Evolutionary conservation across 2,888 invertebrate genomes (phyloP).

Genomic region (Coelinius sp.): DNA sequence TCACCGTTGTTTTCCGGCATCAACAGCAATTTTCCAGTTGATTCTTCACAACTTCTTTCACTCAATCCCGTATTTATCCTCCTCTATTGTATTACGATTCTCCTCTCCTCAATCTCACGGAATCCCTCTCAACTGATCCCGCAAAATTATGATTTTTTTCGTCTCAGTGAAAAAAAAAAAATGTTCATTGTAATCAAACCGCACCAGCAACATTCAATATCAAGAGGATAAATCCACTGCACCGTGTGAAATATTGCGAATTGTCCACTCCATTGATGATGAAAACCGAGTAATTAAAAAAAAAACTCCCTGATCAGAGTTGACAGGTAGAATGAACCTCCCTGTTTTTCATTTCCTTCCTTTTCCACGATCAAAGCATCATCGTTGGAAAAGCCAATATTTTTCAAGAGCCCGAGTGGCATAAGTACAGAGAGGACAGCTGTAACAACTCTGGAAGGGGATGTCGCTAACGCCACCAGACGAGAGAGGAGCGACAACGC

Average conservation of each 20-base stretch:
- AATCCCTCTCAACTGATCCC: not conserved
- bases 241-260: not conserved
- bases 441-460: constrained; percentile 11
- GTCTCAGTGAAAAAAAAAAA: not conserved
- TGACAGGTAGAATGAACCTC: not conserved
- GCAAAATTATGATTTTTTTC: not conserved
- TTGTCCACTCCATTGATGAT: not conserved
- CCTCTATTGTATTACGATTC: not conserved
- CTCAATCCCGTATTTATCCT: constrained; percentile 11
- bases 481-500: not conserved
- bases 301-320: not conserved
- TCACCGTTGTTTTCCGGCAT: constrained; percentile 13
- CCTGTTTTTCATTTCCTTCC: constrained; percentile 5
- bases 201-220: not conserved
- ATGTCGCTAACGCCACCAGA: not conserved
- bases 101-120: not conserved
- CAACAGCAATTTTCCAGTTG: constrained; percentile 27
- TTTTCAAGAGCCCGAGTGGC: constrained; percentile 3
- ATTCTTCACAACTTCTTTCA: constrained; percentile 22
- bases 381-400: constrained; percentile 27
- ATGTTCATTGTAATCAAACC: not conserved
- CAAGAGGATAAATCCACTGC: not conserved
- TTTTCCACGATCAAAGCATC: constrained; percentile 3
- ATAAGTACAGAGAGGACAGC: constrained; percentile 21
- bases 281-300: not conserved